These are phyloP conservation scores for Drosophila subpulchrella DNA, from an alignment of 1,140 invertebrate genomes.

Conservation along the genomic window DNA sequence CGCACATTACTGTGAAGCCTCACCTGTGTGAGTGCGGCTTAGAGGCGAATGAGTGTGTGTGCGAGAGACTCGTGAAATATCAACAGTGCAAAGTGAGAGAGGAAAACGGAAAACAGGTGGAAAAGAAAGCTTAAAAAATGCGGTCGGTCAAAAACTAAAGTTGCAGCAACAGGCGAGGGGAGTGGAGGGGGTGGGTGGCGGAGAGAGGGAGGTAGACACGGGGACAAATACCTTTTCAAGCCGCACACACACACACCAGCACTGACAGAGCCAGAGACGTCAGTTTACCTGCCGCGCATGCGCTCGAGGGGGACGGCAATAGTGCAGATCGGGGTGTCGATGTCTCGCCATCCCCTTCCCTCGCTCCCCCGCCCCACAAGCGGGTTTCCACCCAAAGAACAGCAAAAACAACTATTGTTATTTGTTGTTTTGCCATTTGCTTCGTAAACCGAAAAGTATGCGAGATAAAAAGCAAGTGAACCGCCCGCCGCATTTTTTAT, in stretches of 20 bases:
- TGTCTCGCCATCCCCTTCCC: slow-evolving; percentile 51
- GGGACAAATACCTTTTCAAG: slow-evolving; percentile 70
- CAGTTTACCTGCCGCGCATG: slow-evolving; percentile 56
- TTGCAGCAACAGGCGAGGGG: slow-evolving; percentile 50
- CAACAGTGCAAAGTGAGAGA: slow-evolving; percentile 58
- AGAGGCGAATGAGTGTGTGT: slow-evolving; percentile 25
- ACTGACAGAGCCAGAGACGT: slow-evolving; percentile 9
- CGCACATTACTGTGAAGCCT: slow-evolving; percentile 19
- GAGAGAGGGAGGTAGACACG: slow-evolving; percentile 20
- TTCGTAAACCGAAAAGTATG: slow-evolving; percentile 43
- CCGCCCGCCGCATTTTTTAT: slow-evolving; percentile 26
- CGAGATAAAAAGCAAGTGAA: slow-evolving; percentile 37
- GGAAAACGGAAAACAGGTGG: slow-evolving; percentile 72
- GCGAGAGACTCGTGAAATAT: slow-evolving; percentile 68
- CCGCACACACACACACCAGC: slow-evolving; percentile 33
- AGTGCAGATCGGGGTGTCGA: slow-evolving; percentile 62
- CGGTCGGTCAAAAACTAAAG: slow-evolving; percentile 78
- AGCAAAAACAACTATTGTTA: slow-evolving; percentile 38
- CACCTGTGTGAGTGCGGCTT: slow-evolving; percentile 44
- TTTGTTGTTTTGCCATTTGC: slow-evolving; percentile 72
- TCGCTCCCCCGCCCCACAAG: slow-evolving; percentile 42
- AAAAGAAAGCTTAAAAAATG: slow-evolving; percentile 83
- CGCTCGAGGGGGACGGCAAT: slow-evolving; percentile 62
- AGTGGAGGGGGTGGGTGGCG: slow-evolving; percentile 12
- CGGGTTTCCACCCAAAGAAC: slow-evolving; percentile 54